phyloP scores from a whole-genome alignment of 2,113 vertebrate genomes.

The Channa argus region DNA sequence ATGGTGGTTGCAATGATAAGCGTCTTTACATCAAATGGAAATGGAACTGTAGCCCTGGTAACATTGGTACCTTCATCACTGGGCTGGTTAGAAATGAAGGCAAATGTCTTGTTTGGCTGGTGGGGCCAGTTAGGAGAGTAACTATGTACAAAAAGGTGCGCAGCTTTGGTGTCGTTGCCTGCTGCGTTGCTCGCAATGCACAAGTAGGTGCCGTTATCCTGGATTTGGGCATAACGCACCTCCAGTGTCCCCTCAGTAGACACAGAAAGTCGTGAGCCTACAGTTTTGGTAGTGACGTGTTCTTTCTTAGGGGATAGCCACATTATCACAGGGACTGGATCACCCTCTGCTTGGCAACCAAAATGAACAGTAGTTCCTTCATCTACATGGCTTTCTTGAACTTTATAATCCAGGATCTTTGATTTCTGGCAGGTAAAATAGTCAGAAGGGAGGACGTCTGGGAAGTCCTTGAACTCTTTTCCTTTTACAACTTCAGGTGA shows the following conservation, averaged over 20 bases:
- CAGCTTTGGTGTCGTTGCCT: constrained; percentile 94
- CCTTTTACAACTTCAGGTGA: constrained; percentile 91
- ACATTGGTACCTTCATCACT: constrained; percentile 94
- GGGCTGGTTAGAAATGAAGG: constrained; percentile 98
- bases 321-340: constrained; percentile 91
- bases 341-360: constrained; percentile 92
- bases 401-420: constrained; percentile 91
- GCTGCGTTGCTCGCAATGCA: constrained; percentile 97
- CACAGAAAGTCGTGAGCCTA: constrained; percentile 91
- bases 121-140: constrained; percentile 99
- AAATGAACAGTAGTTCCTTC: constrained; percentile 97
- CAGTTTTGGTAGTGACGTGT: constrained; percentile 94
- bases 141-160: constrained; percentile 96
- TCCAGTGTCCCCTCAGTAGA: constrained; percentile 93
- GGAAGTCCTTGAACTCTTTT: constrained; percentile 98
- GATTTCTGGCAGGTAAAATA: constrained; percentile 96
- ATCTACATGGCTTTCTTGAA: constrained; percentile 93
- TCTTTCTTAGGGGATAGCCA: constrained; percentile 97
- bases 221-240: constrained; percentile 97
- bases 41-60: constrained; percentile 91
- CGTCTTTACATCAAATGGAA: constrained; percentile 99
- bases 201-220: constrained; percentile 97
- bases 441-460: constrained; percentile 89
- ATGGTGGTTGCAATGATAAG: constrained; percentile 98
- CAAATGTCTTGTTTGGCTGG: constrained; percentile 97